Conservation (phyloP, 2,797 vertebrate species). For the Poeciliopsis presidionis region DNA sequence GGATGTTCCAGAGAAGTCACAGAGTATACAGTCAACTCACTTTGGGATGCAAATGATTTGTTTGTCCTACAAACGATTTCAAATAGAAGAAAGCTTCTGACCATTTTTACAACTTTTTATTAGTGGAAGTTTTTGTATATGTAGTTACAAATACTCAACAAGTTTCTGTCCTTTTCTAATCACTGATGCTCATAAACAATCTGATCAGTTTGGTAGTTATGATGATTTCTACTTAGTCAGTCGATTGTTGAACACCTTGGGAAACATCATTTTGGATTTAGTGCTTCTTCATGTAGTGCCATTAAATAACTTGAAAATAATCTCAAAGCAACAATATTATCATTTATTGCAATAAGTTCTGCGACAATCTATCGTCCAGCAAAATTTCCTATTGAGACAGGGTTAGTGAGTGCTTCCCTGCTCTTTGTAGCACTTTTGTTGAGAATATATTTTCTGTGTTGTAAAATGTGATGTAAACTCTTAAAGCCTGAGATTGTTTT, state of each 20-base stretch:
- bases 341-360: no score
- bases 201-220: background rate
- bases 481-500: conserved; percentile 49
- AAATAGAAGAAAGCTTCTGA: conserved; percentile 1
- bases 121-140: background rate
- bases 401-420: conserved; percentile 20
- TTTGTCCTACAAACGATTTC: background rate
- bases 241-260: background rate
- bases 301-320: no score
- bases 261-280: background rate
- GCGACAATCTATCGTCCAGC: no score
- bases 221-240: background rate
- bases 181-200: background rate
- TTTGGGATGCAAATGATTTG: background rate
- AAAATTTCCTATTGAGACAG: no score
- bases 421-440: conserved; percentile 52
- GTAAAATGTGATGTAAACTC: conserved; percentile 66
- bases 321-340: no score
- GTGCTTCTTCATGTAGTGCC: background rate
- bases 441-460: conserved; percentile 65
- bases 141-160: background rate
- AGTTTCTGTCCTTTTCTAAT: background rate
- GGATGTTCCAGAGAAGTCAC: background rate
- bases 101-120: background rate
- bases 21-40: background rate